Percentiles rank a stretch among this genome's conserved stretches.
phyloP scores from a whole-genome alignment of 2,113 vertebrate genomes.

The Menidia beryllina region DNA sequence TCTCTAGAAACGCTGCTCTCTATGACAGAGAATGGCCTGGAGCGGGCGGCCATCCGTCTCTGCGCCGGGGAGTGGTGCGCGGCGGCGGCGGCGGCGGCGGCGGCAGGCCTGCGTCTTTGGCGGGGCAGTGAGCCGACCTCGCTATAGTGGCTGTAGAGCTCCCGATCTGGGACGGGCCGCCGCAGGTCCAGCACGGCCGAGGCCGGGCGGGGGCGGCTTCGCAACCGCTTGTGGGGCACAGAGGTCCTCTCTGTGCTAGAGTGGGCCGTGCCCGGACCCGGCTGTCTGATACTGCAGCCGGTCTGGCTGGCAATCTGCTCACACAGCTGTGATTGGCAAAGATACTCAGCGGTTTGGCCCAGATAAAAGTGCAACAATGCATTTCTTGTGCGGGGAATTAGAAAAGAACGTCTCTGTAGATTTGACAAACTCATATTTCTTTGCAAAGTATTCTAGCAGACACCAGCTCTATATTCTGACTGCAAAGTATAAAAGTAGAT shows the following conservation, averaged over 20 bases:
- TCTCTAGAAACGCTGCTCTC: slow-evolving; percentile 76
- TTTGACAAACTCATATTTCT: slow-evolving; percentile 13
- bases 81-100: slow-evolving; percentile 53
- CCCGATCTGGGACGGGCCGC: slow-evolving; percentile 59
- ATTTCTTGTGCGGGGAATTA: slow-evolving; percentile 52
- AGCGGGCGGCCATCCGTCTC: slow-evolving; percentile 57
- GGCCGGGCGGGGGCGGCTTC: slow-evolving; percentile 66
- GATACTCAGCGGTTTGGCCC: slow-evolving; percentile 72
- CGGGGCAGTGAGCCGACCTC: slow-evolving; percentile 75
- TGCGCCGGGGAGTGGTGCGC: slow-evolving; percentile 55
- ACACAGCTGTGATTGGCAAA: slow-evolving; percentile 81
- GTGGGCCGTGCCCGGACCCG: slow-evolving; percentile 53
- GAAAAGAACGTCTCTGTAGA: slow-evolving; percentile 20
- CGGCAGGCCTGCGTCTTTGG: slow-evolving; percentile 63
- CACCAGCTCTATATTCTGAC: slow-evolving; percentile 14
- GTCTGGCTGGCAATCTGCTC: slow-evolving; percentile 79
- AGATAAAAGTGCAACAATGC: slow-evolving; percentile 68
- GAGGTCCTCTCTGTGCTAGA: slow-evolving; percentile 74
- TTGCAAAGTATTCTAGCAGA: slow-evolving; percentile 9
- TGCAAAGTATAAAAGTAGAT: slow-evolving; percentile 15
- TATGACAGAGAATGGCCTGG: slow-evolving; percentile 79
- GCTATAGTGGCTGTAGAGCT: slow-evolving; percentile 65
- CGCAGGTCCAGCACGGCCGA: slow-evolving; percentile 72
- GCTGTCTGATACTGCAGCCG: slow-evolving; percentile 62
- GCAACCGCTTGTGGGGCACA: slow-evolving; percentile 59